Evolutionary conservation across 2,797 vertebrate genomes (phyloP).

Genomic region (Sebastes itinus): DNA sequence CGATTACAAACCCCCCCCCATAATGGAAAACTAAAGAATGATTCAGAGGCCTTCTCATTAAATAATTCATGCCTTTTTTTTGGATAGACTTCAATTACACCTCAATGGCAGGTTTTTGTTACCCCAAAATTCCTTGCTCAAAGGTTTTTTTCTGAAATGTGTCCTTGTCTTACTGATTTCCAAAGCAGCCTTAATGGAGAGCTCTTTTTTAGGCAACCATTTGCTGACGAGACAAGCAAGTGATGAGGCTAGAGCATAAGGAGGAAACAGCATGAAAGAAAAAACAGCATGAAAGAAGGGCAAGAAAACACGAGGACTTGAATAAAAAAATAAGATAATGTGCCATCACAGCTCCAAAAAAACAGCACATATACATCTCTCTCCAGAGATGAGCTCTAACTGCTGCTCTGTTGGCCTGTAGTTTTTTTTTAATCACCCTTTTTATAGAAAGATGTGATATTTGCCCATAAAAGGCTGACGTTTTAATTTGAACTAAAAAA

Average conservation of each 20-base stretch:
- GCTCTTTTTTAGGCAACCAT: constrained; percentile 50
- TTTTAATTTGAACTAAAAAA: constrained; percentile 12
- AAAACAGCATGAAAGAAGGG: background rate
- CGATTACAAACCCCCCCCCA: background rate
- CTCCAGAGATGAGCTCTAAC: background rate
- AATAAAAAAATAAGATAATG: background rate
- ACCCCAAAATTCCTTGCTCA: background rate
- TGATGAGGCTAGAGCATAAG: constrained; percentile 1
- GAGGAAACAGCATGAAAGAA: background rate
- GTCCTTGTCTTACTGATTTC: background rate
- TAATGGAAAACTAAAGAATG: background rate
- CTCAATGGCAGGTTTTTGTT: background rate
- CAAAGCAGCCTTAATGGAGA: background rate
- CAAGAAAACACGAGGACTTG: background rate
- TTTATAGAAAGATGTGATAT: background rate
- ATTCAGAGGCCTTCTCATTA: background rate
- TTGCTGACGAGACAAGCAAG: constrained; percentile 25
- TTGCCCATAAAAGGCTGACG: background rate
- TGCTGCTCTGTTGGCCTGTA: background rate
- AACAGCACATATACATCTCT: background rate
- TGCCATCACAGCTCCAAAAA: background rate
- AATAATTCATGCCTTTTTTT: constrained; percentile 1
- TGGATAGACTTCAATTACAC: background rate
- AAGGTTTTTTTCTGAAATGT: constrained; percentile 14
- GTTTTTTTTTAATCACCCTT: background rate